phyloP scores from a whole-genome alignment of 2,797 vertebrate species.

The Danio jaintianensis region DNA sequence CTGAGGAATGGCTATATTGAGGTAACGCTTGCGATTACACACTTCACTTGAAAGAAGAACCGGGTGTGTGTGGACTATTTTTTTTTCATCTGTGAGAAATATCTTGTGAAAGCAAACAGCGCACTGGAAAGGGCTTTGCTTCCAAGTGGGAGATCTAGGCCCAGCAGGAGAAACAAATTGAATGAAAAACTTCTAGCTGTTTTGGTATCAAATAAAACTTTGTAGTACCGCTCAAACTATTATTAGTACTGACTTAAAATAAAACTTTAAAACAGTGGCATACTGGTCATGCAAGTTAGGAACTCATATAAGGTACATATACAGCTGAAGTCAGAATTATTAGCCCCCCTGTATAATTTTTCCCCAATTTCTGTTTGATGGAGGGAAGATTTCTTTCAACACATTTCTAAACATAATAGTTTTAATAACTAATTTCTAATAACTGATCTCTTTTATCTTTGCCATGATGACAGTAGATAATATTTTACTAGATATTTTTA shows the following conservation, averaged over 20 bases:
- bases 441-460: too few relatives aligned
- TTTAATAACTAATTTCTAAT: too few relatives aligned
- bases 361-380: too few relatives aligned
- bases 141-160: neutral
- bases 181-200: slow-evolving; percentile 1
- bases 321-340: neutral
- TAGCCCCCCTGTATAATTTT: too few relatives aligned
- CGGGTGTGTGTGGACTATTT: neutral
- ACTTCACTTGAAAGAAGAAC: slow-evolving; percentile 10
- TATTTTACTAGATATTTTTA: too few relatives aligned
- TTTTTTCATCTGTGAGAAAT: slow-evolving; percentile 28
- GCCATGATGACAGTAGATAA: too few relatives aligned
- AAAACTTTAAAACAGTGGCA: neutral
- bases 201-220: neutral
- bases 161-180: neutral
- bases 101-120: slow-evolving; percentile 1
- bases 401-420: too few relatives aligned
- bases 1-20: slow-evolving; percentile 33
- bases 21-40: slow-evolving; percentile 35
- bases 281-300: neutral
- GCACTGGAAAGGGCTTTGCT: neutral
- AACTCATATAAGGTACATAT: neutral
- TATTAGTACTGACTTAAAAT: neutral
- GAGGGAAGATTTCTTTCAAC: too few relatives aligned
- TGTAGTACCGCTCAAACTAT: neutral